Evolutionary conservation across 2,888 invertebrate genomes (phyloP).

Genomic region (Volucella inflata): DNA sequence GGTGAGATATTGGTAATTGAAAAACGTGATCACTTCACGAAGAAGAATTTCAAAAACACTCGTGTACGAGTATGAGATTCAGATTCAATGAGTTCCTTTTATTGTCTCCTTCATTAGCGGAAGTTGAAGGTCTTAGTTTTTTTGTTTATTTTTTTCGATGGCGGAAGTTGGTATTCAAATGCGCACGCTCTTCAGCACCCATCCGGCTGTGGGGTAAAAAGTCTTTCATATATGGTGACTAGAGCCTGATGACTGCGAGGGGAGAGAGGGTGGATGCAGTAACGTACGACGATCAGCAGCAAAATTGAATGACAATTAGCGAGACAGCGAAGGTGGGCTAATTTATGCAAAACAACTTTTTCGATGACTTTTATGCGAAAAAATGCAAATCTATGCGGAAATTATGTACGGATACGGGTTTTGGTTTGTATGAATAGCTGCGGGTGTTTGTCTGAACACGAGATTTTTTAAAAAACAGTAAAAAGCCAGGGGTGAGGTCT

Average conservation of each 20-base stretch:
- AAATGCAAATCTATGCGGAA: conserved; percentile 60
- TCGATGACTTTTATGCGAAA: conserved; percentile 38
- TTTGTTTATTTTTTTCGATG: not conserved
- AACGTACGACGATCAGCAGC: conserved; percentile 10
- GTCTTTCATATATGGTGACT: conserved; percentile 6
- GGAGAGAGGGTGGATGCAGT: conserved; percentile 9
- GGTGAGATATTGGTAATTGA: conserved; percentile 4
- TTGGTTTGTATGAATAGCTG: not conserved
- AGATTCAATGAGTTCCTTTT: too few relatives aligned
- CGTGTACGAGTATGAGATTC: not conserved
- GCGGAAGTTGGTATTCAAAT: conserved; percentile 44
- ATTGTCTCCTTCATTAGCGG: not conserved
- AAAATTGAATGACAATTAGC: conserved; percentile 45
- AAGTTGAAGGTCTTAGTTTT: not conserved
- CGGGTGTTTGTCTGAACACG: too few relatives aligned
- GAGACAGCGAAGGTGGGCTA: conserved; percentile 50
- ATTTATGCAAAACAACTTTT: conserved; percentile 61
- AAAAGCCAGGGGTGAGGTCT: too few relatives aligned
- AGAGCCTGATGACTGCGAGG: not conserved
- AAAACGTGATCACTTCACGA: conserved; percentile 25
- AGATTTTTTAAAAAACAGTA: too few relatives aligned
- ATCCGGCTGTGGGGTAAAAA: conserved; percentile 49
- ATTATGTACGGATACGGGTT: conserved; percentile 23
- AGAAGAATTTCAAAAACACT: not conserved
- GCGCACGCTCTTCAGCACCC: conserved; percentile 27